phyloP scores from a whole-genome alignment of 92 coral and sea anemone genomes.

The Epizoanthus scotinus region DNA sequence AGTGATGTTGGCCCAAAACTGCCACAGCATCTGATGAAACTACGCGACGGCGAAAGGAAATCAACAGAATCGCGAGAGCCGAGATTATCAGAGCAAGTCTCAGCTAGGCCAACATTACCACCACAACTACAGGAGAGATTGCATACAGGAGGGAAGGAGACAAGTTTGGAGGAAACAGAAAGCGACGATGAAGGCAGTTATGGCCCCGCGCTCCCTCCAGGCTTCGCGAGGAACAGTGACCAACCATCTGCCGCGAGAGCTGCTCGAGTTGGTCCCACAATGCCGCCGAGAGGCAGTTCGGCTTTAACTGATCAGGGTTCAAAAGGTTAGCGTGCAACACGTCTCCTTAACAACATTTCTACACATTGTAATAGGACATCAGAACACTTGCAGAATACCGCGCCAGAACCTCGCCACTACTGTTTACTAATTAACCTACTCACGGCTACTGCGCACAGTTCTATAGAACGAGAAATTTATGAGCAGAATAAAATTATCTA shows the following conservation, averaged over 20 bases:
- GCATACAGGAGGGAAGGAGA: background rate
- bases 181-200: slow-evolving; percentile 66
- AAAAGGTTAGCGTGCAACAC: background rate
- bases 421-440: too few relatives aligned
- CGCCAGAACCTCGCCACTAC: too few relatives aligned
- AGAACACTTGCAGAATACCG: background rate
- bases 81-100: background rate
- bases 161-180: slow-evolving; percentile 40
- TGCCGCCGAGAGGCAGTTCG: slow-evolving; percentile 46
- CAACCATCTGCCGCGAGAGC: slow-evolving; percentile 2
- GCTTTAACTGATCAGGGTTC: background rate
- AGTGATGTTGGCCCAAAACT: slow-evolving; percentile 23
- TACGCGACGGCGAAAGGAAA: background rate
- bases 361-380: background rate
- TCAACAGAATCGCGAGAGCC: slow-evolving; percentile 3
- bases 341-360: too few relatives aligned
- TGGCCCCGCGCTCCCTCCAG: slow-evolving; percentile 96
- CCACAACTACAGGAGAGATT: slow-evolving; percentile 25
- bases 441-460: too few relatives aligned
- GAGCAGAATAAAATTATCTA: too few relatives aligned
- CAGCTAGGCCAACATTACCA: slow-evolving; percentile 31
- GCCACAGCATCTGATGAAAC: slow-evolving; percentile 8
- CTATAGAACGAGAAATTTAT: too few relatives aligned
- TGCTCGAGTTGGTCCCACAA: slow-evolving; percentile 38
- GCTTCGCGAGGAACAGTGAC: slow-evolving; percentile 43